Evolutionary conservation across 2,797 vertebrate species (phyloP), one percentile per base, ranked within the genome.

Genomic region (Sebastes miniatus): DNA sequence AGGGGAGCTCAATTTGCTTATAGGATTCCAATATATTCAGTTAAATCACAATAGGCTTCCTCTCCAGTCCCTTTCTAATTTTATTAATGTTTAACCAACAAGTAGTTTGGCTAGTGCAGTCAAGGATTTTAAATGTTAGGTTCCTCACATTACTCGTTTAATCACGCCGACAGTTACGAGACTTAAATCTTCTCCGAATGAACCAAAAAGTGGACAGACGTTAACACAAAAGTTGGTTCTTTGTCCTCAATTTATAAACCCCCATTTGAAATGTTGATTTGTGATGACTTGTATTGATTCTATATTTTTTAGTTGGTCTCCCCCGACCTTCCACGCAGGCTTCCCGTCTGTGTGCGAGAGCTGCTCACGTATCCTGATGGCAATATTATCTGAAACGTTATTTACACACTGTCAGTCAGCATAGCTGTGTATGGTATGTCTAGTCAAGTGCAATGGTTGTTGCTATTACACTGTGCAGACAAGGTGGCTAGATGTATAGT

Each of bases 391-490:
- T 76, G 66, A 90, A 87, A 68, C 50, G 84, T 91, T 88, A 88
- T 91, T 88, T 77, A 90, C 89, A 91, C 91, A 90, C 87, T 74
- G 84, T 89, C 86, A 73, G 85, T 92, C 88, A 89, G 88, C 88
- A 87, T 92, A 87, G 93, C 90, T 91, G 87, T 92, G 92, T 92
- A 81, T 93, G 91, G 91, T 93, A 89, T 92, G 92, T 94, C 92
- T 91, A 86, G 93, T 95, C 90, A 80, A 88, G 92, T 95, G 91
- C 91, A 92, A 89, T 91, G 91, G 92, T 91, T 93, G 89, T 94
- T 93, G 81, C 91, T 92, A 85, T 91, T 93, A 93, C 92, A 90
- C 90, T 93, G 92, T 93, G 92, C 92, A 92, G 93, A 89, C 90
- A 92, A 92, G 86, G 91, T 93, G 91, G 89, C 91, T 94, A 87